Evolutionary conservation across 2,797 vertebrate genomes (phyloP), one percentile per base, ranked within the genome.

Genomic region (Gallinago nigripennis): DNA sequence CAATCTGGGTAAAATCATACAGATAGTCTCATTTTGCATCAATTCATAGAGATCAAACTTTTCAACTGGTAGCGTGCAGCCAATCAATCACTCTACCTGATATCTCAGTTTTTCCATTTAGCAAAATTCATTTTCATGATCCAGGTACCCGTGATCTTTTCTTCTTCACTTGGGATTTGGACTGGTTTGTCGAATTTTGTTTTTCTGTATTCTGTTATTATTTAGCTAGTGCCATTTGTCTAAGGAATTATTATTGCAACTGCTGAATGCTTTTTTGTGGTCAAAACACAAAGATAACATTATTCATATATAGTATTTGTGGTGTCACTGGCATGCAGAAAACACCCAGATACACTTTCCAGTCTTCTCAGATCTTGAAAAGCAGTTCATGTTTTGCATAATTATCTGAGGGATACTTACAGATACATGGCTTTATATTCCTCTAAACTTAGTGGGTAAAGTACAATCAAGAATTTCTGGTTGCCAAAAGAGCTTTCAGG

Each of bases 261-360:
- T 73, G 45, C n/a, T 80, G 54, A 90, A 87, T 88, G 63, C 18
- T 53, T 89, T 92, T 93, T 88, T 95, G 78, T 88, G 60, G 60
- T 80, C 80, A 88, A 66, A 92, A 35, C 41, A 83, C 37, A 75
- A 35, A 71, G 48, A 53, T 69, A 82, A 33, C 37, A 25, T 88
- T 70, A 85, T 82, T 96, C 63, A 65, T 58, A 54, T 30, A 15
- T 66, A 50, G 69, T 63, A 20, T 79, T 94, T 83, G 37, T 72
- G 43, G 33, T 88, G 53, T 75, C 78, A 82, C 51, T 88, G 71
- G 16, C 84, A 70, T 78, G 72, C 72, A 89, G 80, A 86, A 95
- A 89, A 92, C 63, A 54, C 57, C 50, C 68, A 86, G 66, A 63
- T 90, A 76, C 15, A 19, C 60, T 66, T 86, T 35, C n/a, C 50